Evolutionary conservation across 2,113 vertebrate genomes (phyloP), one percentile per base, ranked within the genome.

Genomic region (Amia ocellicauda): DNA sequence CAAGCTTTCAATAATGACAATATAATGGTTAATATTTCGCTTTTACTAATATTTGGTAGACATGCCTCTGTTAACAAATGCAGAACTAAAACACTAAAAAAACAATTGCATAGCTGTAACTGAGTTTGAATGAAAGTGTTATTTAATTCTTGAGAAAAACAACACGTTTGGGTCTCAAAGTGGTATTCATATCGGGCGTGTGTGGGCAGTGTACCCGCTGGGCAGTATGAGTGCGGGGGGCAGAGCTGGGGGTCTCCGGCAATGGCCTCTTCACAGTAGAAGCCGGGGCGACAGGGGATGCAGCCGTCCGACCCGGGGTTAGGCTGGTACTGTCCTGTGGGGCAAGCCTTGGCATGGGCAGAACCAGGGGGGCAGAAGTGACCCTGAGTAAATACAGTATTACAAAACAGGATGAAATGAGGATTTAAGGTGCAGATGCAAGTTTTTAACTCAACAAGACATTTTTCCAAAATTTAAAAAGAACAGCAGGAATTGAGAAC

Each of bases 141-240:
- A n/a, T n/a, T n/a, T n/a, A n/a, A n/a, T n/a, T n/a, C n/a, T n/a
- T n/a, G n/a, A n/a, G n/a, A n/a, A n/a, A n/a, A n/a, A n/a, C n/a
- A n/a, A n/a, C n/a, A n/a, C n/a, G n/a, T n/a, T n/a, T n/a, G n/a
- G n/a, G n/a, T n/a, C n/a, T n/a, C n/a, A n/a, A n/a, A n/a, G n/a
- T n/a, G n/a, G n/a, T n/a, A n/a, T n/a, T n/a, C n/a, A n/a, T n/a
- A n/a, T n/a, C n/a, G n/a, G n/a, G 26, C 13, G 36, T 59, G 14
- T 58, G 13, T 22, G 26, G n/a, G n/a, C 9, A 20, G 40, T 4
- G 2, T 85, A 98, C 95, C 94, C 70, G 88, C 64, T 63, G 91
- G 92, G 28, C 95, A 96, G 80, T 93, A 98, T 5, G 86, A 80
- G 16, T 96, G 85, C 1, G 91, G 78, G 0, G 95, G 94, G 64